phyloP scores from a whole-genome alignment of 2,113 vertebrate species.

The Crocuta crocuta region DNA sequence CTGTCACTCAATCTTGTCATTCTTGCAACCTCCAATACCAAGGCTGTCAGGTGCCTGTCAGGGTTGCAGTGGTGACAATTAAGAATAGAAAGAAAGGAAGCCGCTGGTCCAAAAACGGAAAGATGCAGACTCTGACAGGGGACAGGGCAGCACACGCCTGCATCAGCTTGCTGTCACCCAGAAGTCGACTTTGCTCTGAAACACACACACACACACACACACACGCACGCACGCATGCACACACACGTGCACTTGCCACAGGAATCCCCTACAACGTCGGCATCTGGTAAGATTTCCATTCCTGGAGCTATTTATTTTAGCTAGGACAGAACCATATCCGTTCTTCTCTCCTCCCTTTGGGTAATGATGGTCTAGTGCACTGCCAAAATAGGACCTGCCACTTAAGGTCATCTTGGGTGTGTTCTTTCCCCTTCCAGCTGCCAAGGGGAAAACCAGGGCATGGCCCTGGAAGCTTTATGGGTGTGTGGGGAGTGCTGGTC shows the following conservation, averaged over 20 bases:
- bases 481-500: background rate
- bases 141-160: rapidly evolving
- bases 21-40: background rate
- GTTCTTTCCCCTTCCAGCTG: background rate
- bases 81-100: background rate
- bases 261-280: background rate
- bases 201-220: background rate
- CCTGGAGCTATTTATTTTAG: background rate
- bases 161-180: background rate
- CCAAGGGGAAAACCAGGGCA: background rate
- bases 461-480: background rate
- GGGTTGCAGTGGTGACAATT: background rate
- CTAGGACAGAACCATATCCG: background rate
- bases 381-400: background rate
- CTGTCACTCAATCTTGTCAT: background rate
- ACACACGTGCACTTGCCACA: background rate
- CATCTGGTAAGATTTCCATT: background rate
- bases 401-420: rapidly evolving
- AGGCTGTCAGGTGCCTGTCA: background rate
- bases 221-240: background rate
- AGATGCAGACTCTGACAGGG: background rate
- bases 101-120: background rate
- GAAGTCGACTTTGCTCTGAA: background rate
- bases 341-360: background rate
- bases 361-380: background rate